Evolutionary conservation across 2,888 invertebrate genomes (phyloP).

Genomic region (Nudaria mundana): DNA sequence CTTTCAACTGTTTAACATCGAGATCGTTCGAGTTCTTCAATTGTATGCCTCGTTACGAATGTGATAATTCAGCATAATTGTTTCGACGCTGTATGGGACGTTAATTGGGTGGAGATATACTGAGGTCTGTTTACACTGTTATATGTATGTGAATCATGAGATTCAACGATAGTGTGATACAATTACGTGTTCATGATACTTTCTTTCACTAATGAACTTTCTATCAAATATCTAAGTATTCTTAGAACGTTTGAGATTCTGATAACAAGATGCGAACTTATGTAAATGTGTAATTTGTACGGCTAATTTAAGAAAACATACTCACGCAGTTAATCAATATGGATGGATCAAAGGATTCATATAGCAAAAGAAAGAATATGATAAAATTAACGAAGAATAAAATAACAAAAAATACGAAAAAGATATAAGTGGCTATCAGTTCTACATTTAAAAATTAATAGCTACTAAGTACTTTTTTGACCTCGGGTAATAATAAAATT

Average conservation of each 20-base stretch:
- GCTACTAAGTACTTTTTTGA: too few relatives aligned
- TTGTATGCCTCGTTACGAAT: slow-evolving; percentile 23
- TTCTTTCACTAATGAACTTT: slow-evolving; percentile 25
- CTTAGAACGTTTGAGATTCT: slow-evolving; percentile 20
- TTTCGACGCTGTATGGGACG: slow-evolving; percentile 15
- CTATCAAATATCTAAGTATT: too few relatives aligned
- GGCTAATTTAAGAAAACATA: slow-evolving; percentile 15
- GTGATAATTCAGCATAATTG: slow-evolving; percentile 40
- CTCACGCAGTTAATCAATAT: not conserved
- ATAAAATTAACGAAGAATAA: too few relatives aligned
- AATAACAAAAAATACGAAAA: too few relatives aligned
- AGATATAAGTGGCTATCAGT: too few relatives aligned
- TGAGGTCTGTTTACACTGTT: slow-evolving; percentile 21
- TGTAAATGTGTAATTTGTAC: too few relatives aligned
- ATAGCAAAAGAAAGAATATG: too few relatives aligned
- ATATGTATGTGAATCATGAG: slow-evolving; percentile 15
- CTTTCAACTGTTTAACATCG: slow-evolving; percentile 2
- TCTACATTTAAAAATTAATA: too few relatives aligned
- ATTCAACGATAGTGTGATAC: slow-evolving; percentile 25
- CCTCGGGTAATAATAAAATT: too few relatives aligned
- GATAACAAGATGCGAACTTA: slow-evolving; percentile 22
- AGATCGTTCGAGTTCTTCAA: slow-evolving; percentile 5
- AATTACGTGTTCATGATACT: slow-evolving; percentile 30
- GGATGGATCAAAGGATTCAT: too few relatives aligned
- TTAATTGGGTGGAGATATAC: slow-evolving; percentile 31